Evolutionary conservation across 2,113 vertebrate species (phyloP).

Genomic region (Oreochromis spilurus): DNA sequence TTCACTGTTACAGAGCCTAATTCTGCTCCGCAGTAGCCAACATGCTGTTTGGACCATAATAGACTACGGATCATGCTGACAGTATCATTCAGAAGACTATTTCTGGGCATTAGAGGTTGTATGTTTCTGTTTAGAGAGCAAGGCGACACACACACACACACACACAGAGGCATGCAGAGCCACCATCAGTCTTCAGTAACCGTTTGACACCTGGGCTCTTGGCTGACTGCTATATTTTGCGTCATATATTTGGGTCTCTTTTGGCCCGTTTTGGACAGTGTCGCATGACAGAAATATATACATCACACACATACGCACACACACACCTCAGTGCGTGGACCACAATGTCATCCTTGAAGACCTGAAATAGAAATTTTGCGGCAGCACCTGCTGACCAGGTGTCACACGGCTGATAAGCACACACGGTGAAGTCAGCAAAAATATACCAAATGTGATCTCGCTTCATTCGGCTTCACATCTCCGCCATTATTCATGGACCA

Average conservation of each 20-base stretch:
- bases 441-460: background rate
- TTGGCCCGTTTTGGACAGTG: constrained; percentile 13
- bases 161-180: background rate
- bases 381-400: constrained; percentile 30
- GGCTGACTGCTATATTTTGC: constrained; percentile 26
- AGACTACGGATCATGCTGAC: constrained; percentile 26
- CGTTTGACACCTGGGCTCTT: constrained; percentile 44
- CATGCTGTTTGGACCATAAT: background rate
- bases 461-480: background rate
- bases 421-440: background rate
- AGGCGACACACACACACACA: background rate
- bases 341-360: constrained; percentile 34
- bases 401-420: background rate
- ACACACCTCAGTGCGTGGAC: background rate
- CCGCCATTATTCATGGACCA: background rate
- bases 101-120: constrained; percentile 22
- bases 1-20: background rate
- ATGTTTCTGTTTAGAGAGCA: constrained; percentile 19
- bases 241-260: constrained; percentile 32
- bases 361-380: constrained; percentile 38
- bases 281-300: background rate
- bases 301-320: background rate
- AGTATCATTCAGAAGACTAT: constrained; percentile 30
- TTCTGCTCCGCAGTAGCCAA: background rate
- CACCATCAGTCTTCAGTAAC: constrained; percentile 58